Conservation (phyloP, 2,888 invertebrate genomes). For the Eucera pruinosa region DNA sequence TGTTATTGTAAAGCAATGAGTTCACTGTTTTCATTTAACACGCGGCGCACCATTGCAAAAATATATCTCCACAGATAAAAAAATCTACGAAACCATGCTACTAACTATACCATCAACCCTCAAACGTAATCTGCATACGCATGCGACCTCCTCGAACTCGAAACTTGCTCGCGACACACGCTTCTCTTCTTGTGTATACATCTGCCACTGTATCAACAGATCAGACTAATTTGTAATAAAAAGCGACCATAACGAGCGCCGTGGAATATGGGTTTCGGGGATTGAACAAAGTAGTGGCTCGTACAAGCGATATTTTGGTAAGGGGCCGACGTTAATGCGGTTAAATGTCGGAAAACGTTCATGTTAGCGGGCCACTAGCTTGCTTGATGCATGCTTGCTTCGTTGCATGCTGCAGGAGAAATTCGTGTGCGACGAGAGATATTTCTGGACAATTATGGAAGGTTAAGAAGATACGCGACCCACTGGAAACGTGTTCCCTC, state of each 20-base stretch:
- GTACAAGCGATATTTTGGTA: conserved; percentile 11
- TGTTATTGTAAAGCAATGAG: too few species aligned
- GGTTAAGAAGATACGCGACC: not conserved
- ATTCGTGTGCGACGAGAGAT: not conserved
- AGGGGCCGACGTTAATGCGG: not conserved
- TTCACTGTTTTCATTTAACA: too few species aligned
- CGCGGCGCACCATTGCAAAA: too few species aligned
- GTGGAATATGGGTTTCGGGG: not conserved
- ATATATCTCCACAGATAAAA: too few species aligned
- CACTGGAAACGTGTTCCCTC: not conserved
- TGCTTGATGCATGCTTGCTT: not conserved
- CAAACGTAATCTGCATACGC: too few species aligned
- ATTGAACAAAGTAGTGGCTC: not conserved
- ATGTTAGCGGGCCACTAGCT: not conserved
- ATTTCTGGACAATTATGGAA: not conserved
- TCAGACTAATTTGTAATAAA: too few species aligned
- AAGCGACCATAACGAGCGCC: not conserved
- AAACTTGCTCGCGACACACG: too few species aligned
- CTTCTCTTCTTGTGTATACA: too few species aligned
- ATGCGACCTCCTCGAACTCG: too few species aligned
- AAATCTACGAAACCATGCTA: too few species aligned
- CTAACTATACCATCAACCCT: too few species aligned
- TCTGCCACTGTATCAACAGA: too few species aligned
- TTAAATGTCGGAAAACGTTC: conserved; percentile 11
- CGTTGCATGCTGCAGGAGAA: not conserved